A percentile compares a stretch with the other conserved stretches of the same genome.
Evolutionary conservation across 2,888 invertebrate species (phyloP).

Genomic region (Acholoe squamosa): DNA sequence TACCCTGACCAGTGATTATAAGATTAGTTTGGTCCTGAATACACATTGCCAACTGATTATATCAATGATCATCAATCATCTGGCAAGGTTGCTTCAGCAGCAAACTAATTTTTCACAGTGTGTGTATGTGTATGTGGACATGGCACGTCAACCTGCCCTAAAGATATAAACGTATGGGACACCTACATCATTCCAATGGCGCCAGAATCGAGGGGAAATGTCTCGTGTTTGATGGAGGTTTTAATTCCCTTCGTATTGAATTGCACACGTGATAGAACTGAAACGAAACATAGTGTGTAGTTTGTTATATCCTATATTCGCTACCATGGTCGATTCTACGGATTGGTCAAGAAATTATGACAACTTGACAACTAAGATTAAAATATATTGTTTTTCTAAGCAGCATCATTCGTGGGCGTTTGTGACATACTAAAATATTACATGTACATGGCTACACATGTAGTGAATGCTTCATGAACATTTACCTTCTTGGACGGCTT

Average conservation of each 20-base stretch:
- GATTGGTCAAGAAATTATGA: background rate
- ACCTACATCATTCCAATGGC: conserved; percentile 49
- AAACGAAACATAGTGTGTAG: background rate
- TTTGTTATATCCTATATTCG: background rate
- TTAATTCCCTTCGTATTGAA: background rate
- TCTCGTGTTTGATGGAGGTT: background rate
- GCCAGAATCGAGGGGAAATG: background rate
- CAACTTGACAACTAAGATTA: background rate
- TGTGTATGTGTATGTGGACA: background rate
- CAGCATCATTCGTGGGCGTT: background rate
- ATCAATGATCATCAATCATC: background rate
- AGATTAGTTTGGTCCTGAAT: background rate
- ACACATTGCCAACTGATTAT: background rate
- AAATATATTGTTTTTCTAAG: background rate
- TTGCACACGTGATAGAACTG: background rate
- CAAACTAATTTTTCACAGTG: background rate
- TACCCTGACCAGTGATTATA: no score
- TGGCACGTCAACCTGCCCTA: background rate
- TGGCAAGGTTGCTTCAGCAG: background rate
- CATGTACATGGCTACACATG: background rate
- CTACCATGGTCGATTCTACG: background rate
- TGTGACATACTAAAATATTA: background rate
- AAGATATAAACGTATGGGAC: background rate
- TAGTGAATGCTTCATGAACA: no score
- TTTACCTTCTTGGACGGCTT: background rate